phyloP scores from a whole-genome alignment of 2,888 invertebrate genomes.

The Pasiphila rectangulata region DNA sequence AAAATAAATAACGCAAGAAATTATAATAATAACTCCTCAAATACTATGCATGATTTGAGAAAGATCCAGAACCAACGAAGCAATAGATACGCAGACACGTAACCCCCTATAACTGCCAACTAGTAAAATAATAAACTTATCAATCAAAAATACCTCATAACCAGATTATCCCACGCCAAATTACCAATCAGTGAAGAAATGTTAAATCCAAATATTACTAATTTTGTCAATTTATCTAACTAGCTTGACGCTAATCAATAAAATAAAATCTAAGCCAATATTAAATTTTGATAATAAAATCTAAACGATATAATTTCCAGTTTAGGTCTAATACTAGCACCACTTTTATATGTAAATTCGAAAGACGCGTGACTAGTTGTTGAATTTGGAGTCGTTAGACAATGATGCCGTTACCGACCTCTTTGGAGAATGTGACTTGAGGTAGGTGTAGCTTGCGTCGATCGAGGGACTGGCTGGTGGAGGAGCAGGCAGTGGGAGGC shows the following conservation, averaged over 20 bases:
- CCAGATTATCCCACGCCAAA: not conserved
- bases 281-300: conserved; percentile 21
- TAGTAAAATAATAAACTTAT: conserved; percentile 4
- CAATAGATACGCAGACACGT: not conserved
- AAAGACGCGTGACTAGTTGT: conserved; percentile 47
- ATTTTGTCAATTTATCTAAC: not conserved
- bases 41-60: too few relatives aligned
- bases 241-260: not conserved
- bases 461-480: conserved; percentile 82
- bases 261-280: conserved; percentile 13
- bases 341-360: conserved; percentile 41
- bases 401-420: conserved; percentile 94
- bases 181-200: not conserved
- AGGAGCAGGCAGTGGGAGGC: conserved; percentile 87
- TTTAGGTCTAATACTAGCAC: conserved; percentile 50
- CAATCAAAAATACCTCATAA: not conserved
- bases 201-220: not conserved
- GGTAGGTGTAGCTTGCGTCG: conserved; percentile 86
- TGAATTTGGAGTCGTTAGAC: conserved; percentile 75
- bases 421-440: conserved; percentile 92
- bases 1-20: conserved; percentile 43
- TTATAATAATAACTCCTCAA: not conserved
- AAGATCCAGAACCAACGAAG: not conserved
- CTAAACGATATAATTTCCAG: conserved; percentile 21
- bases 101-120: not conserved